phyloP scores from a whole-genome alignment of 2,113 vertebrate genomes.

The Grus americana region DNA sequence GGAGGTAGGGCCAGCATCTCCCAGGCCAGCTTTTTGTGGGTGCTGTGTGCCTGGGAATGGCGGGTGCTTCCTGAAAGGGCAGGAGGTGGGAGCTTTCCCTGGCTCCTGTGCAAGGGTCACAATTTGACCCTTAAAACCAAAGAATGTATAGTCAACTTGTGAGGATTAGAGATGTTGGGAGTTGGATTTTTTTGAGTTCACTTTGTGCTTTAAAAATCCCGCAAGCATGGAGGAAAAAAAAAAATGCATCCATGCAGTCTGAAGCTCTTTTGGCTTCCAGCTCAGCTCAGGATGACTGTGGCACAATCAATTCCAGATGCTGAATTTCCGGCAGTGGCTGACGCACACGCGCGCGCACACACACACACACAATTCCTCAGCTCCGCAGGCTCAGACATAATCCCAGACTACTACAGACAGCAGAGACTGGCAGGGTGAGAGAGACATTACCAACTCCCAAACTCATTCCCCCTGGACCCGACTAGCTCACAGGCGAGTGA shows the following conservation, averaged over 20 bases:
- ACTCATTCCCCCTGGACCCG: background rate
- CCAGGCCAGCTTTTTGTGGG: background rate
- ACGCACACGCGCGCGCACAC: background rate
- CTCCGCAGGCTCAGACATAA: background rate
- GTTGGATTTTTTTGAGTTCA: background rate
- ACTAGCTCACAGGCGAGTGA: background rate
- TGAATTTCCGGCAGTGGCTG: constrained; percentile 37
- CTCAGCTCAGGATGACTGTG: constrained; percentile 40
- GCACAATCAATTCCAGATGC: constrained; percentile 71
- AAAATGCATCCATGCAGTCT: background rate
- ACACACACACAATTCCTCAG: background rate
- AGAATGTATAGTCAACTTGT: background rate
- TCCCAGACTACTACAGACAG: background rate
- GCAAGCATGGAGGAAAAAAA: background rate
- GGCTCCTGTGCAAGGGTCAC: background rate
- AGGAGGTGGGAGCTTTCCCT: background rate
- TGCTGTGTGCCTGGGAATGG: background rate
- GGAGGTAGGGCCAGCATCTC: background rate
- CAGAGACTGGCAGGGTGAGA: background rate
- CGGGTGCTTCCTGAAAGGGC: background rate
- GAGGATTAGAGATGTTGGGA: background rate
- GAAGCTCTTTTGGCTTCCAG: constrained; percentile 7
- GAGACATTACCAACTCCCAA: background rate
- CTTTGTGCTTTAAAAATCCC: background rate
- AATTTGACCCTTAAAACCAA: background rate